Conservation (phyloP, 2,888 invertebrate species). For the Peribatodes rhomboidaria region DNA sequence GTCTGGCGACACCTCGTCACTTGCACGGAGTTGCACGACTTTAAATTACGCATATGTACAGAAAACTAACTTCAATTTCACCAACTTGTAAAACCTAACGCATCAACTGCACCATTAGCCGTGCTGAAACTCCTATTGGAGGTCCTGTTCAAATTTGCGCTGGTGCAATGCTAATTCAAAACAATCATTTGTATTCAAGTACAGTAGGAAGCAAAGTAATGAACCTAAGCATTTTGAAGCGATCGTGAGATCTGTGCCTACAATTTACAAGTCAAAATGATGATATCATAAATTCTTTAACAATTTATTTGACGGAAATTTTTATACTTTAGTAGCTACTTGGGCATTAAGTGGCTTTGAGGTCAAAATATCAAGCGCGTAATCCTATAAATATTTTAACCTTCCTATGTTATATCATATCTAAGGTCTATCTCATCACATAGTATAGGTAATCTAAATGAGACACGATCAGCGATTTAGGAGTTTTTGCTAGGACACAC, state of each 20-base stretch:
- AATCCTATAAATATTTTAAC: neutral
- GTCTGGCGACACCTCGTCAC: conserved; percentile 34
- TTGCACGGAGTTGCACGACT: conserved; percentile 45
- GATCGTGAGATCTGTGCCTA: conserved; percentile 52
- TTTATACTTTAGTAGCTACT: conserved; percentile 28
- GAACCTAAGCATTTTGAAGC: conserved; percentile 42
- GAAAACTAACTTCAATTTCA: conserved; percentile 37
- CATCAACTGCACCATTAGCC: conserved; percentile 24
- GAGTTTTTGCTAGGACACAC: neutral
- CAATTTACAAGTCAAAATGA: conserved; percentile 55
- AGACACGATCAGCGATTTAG: neutral
- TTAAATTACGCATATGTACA: conserved; percentile 41
- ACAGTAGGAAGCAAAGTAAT: conserved; percentile 53
- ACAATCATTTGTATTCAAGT: conserved; percentile 54
- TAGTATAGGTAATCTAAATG: neutral
- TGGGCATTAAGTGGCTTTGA: conserved; percentile 26
- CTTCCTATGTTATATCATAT: too few relatives aligned
- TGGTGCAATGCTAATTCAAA: conserved; percentile 43
- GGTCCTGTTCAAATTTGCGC: conserved; percentile 28
- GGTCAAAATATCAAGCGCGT: conserved; percentile 40
- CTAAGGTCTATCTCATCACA: too few relatives aligned
- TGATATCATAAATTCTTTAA: conserved; percentile 57
- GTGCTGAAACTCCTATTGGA: conserved; percentile 13
- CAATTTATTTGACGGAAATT: conserved; percentile 43
- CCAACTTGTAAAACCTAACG: conserved; percentile 40